A percentile compares a stretch with the other conserved stretches of the same genome.
phyloP scores from a whole-genome alignment of 2,888 invertebrate genomes.

The Drosophila neotestacea region DNA sequence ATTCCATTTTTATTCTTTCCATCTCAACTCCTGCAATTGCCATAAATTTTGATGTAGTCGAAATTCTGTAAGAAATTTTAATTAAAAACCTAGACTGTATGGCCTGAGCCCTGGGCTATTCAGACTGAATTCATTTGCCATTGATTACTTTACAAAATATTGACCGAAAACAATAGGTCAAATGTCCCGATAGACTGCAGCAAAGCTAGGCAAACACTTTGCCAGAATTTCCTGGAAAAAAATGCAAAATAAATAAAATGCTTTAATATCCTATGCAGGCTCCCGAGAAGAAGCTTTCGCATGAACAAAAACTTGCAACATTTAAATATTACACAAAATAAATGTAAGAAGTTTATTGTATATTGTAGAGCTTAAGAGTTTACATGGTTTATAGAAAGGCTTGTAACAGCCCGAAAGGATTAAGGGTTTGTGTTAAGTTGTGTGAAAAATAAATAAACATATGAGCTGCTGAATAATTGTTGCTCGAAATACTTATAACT shows the following conservation, averaged over 20 bases:
- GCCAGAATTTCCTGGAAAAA: neutral
- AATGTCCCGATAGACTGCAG: constrained; percentile 1
- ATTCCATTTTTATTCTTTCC: constrained; percentile 36
- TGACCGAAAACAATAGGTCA: constrained; percentile 14
- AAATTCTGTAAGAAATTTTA: constrained; percentile 61
- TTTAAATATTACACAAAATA: constrained; percentile 28
- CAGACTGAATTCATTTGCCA: constrained; percentile 28
- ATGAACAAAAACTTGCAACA: constrained; percentile 26
- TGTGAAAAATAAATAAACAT: constrained; percentile 7
- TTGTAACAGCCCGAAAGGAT: neutral
- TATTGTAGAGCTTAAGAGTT: constrained; percentile 1
- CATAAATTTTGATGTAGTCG: constrained; percentile 42
- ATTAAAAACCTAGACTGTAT: constrained; percentile 51
- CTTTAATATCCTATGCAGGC: constrained; percentile 5
- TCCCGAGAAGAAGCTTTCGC: neutral
- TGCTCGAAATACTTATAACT: neutral
- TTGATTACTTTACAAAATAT: constrained; percentile 48
- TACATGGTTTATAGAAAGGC: neutral
- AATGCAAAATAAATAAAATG: constrained; percentile 1
- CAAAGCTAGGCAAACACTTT: constrained; percentile 2
- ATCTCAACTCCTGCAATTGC: constrained; percentile 23
- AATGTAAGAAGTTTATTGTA: constrained; percentile 1
- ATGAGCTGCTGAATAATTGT: neutral
- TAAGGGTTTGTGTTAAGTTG: neutral
- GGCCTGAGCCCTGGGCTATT: constrained; percentile 27